These are phyloP conservation scores for Ochotona princeps DNA, from an alignment of 2,113 vertebrate species.

Conservation along the genomic window DNA sequence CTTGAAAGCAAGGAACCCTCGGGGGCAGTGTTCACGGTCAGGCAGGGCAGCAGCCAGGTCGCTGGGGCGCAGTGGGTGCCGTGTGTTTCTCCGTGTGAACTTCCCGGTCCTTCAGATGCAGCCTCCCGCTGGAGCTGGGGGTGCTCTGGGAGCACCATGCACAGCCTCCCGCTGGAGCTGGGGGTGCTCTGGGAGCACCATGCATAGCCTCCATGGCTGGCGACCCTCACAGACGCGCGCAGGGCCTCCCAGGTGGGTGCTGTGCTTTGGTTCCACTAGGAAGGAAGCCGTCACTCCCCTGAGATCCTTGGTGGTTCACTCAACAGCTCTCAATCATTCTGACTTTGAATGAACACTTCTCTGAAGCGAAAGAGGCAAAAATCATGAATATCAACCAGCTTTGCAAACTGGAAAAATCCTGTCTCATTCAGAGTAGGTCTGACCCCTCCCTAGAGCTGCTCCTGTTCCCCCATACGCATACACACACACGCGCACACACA, in stretches of 20 bases:
- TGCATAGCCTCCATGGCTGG: too few species aligned
- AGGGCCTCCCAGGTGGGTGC: conserved; percentile 56
- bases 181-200: too few species aligned
- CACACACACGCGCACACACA: neutral
- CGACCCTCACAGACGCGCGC: too few species aligned
- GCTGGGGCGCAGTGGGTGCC: conserved; percentile 14
- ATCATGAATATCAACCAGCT: conserved; percentile 13
- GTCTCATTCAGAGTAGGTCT: neutral
- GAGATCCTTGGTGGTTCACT: conserved; percentile 51
- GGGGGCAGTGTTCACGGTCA: conserved; percentile 1
- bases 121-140: too few species aligned
- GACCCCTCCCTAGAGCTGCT: too few species aligned
- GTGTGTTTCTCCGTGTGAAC: too few species aligned
- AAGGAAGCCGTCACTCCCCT: conserved; percentile 69
- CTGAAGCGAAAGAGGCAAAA: conserved; percentile 35
- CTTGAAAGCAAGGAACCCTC: conserved; percentile 31
- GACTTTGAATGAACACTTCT: conserved; percentile 46
- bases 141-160: too few species aligned
- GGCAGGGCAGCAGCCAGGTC: neutral
- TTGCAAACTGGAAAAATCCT: conserved; percentile 48
- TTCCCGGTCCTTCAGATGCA: too few species aligned
- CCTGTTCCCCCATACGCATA: neutral
- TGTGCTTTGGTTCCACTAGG: conserved; percentile 75
- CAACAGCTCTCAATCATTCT: conserved; percentile 30
- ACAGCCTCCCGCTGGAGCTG: too few species aligned